Conservation (phyloP, 2,888 invertebrate species). For the Drosophila sordidapex region DNA sequence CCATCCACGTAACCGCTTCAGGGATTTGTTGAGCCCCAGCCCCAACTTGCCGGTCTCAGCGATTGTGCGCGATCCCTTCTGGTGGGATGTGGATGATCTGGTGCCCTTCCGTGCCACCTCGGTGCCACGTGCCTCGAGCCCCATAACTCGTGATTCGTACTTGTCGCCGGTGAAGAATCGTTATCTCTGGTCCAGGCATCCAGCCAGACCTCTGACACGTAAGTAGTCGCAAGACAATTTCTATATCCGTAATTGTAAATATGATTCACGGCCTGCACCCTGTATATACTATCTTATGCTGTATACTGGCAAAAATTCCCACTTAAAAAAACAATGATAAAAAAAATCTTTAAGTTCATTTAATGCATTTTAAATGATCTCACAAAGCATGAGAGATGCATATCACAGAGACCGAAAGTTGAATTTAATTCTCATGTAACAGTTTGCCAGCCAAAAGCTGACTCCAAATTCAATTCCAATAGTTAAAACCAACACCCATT, state of each 20-base stretch:
- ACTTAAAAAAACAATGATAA: background rate
- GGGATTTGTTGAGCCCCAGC: conserved; percentile 92
- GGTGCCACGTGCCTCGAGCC: conserved; percentile 88
- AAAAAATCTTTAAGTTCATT: conserved; percentile 5
- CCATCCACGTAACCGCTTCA: conserved; percentile 87
- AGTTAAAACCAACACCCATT: conserved; percentile 1
- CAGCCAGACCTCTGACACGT: conserved; percentile 94
- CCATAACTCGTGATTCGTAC: conserved; percentile 93
- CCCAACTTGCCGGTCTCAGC: conserved; percentile 91
- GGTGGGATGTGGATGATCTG: conserved; percentile 93
- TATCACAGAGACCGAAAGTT: background rate
- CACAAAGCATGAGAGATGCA: conserved; percentile 29
- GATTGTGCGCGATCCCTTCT: conserved; percentile 95
- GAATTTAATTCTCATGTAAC: background rate
- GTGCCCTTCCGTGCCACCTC: conserved; percentile 88
- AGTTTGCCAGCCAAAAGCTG: conserved; percentile 1
- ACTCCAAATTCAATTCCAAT: conserved; percentile 1
- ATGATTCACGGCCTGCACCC: conserved; percentile 29
- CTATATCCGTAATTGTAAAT: conserved; percentile 15
- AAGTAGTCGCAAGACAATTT: conserved; percentile 85
- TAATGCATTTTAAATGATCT: conserved; percentile 6
- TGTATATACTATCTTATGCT: conserved; percentile 43
- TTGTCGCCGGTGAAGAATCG: conserved; percentile 96
- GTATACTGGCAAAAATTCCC: conserved; percentile 6
- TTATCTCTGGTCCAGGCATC: conserved; percentile 96